Conservation (phyloP, 2,888 invertebrate genomes). For the Sarcophaga carnaria region DNA sequence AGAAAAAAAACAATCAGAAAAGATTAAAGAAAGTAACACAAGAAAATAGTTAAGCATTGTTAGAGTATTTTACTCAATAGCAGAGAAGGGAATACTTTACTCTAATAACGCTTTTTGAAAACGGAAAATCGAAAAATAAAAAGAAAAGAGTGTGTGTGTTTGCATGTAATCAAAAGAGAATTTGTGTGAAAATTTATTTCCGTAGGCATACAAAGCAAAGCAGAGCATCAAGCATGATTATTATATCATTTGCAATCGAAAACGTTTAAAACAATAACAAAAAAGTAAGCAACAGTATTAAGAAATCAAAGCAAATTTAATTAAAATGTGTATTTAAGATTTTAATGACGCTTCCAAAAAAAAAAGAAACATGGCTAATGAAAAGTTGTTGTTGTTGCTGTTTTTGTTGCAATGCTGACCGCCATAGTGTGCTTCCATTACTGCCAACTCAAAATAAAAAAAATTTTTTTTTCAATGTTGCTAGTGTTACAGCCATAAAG, state of each 20-base stretch:
- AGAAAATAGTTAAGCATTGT: not conserved
- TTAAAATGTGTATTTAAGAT: not conserved
- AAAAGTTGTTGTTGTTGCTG: not conserved
- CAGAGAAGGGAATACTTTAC: conserved; percentile 5
- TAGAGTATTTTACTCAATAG: conserved; percentile 2
- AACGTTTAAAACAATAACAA: not conserved
- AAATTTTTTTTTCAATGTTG: too few relatives aligned
- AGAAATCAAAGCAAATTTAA: conserved; percentile 1
- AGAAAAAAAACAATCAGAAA: not conserved
- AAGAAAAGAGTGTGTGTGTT: not conserved
- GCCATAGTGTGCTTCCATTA: too few relatives aligned
- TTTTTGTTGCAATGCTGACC: not conserved
- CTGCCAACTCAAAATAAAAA: too few relatives aligned
- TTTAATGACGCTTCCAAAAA: not conserved
- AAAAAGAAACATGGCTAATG: not conserved
- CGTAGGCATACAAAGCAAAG: too few relatives aligned
- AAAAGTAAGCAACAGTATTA: conserved; percentile 6
- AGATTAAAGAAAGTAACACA: not conserved
- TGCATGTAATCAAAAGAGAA: too few relatives aligned
- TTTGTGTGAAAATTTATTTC: too few relatives aligned
- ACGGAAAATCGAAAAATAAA: not conserved
- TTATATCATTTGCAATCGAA: not conserved
- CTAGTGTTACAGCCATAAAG: too few relatives aligned
- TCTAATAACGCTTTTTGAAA: conserved; percentile 4
- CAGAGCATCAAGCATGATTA: too few relatives aligned